A percentile compares a stretch with the other conserved stretches of the same genome.
Conservation (phyloP, 1,140 invertebrate species). For the Solen grandis region DNA sequence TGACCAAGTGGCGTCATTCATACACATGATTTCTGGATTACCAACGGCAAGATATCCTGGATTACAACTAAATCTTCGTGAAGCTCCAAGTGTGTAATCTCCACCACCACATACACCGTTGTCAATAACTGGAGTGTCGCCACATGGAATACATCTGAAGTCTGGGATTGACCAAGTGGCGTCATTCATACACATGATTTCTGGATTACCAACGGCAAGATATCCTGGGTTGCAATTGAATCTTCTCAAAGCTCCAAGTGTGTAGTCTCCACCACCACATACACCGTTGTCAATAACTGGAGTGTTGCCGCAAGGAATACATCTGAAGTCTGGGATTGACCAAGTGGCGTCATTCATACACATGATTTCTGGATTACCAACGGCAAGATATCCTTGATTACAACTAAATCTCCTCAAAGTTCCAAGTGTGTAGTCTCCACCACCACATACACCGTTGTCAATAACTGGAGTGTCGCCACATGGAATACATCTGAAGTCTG, state of each 20-base stretch:
- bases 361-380: neutral
- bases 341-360: slow-evolving; percentile 12
- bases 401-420: neutral
- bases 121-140: slow-evolving; percentile 13
- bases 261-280: slow-evolving; percentile 25
- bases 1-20: slow-evolving; percentile 23
- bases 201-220: slow-evolving; percentile 1
- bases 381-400: neutral
- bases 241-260: slow-evolving; percentile 18
- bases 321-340: slow-evolving; percentile 12
- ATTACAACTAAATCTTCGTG: slow-evolving; percentile 2
- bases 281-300: slow-evolving; percentile 22
- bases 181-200: slow-evolving; percentile 21
- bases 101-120: slow-evolving; percentile 14
- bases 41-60: slow-evolving; percentile 26
- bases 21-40: slow-evolving; percentile 9
- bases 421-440: slow-evolving; percentile 2
- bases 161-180: slow-evolving; percentile 20
- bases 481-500: slow-evolving; percentile 11
- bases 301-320: slow-evolving; percentile 13
- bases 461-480: slow-evolving; percentile 9
- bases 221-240: slow-evolving; percentile 32
- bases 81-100: slow-evolving; percentile 9
- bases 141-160: slow-evolving; percentile 40
- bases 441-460: neutral